Evolutionary conservation across 1,140 invertebrate genomes (phyloP).

Genomic region (Heliconius melpomene): DNA sequence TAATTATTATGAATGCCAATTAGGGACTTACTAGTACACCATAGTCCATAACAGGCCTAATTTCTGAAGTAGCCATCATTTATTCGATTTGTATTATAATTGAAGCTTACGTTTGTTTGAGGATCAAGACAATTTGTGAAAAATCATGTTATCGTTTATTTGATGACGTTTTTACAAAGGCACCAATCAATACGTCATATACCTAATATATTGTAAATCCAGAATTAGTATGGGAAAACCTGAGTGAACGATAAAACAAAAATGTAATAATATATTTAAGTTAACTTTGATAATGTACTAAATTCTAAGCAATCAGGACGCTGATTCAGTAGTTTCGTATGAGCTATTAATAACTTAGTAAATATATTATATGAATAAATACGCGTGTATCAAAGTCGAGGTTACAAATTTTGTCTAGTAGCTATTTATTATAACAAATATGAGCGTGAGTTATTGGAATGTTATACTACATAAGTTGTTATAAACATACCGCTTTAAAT

Average conservation of each 20-base stretch:
- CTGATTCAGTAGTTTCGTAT: slow-evolving; percentile 58
- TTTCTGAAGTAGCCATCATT: too few species aligned
- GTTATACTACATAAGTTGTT: not conserved
- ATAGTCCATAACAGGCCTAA: too few species aligned
- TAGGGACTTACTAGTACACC: too few species aligned
- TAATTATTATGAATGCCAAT: too few species aligned
- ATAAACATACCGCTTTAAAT: not conserved
- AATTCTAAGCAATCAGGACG: slow-evolving; percentile 44
- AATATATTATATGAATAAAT: slow-evolving; percentile 54
- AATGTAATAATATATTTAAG: not conserved
- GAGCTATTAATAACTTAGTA: slow-evolving; percentile 66
- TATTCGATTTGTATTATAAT: too few species aligned
- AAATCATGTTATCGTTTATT: too few species aligned
- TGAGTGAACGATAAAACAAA: not conserved
- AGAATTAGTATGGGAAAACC: too few species aligned
- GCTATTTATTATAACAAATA: not conserved
- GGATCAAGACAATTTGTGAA: too few species aligned
- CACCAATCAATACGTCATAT: too few species aligned
- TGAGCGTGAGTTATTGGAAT: not conserved
- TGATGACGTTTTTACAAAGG: too few species aligned
- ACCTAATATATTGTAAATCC: too few species aligned
- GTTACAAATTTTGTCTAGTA: slow-evolving; percentile 59
- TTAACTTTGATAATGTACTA: slow-evolving; percentile 1
- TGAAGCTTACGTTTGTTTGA: too few species aligned
- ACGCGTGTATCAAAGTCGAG: slow-evolving; percentile 58